These are phyloP conservation scores for Neogobius melanostomus DNA, from an alignment of 2,113 vertebrate genomes.

Conservation along the genomic window DNA sequence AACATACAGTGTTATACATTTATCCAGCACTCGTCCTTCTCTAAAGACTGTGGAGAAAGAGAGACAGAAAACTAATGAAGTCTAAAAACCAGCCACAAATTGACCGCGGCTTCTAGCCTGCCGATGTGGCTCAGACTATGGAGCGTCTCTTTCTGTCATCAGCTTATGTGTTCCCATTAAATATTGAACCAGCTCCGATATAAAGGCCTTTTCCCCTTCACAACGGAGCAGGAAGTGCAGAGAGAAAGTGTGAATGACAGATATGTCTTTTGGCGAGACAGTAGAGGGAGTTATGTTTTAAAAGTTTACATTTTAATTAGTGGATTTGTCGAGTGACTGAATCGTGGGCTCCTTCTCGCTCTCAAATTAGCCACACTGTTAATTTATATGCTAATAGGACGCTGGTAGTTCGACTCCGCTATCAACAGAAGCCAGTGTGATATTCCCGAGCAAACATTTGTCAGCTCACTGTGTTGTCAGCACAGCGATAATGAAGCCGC, in stretches of 20 bases:
- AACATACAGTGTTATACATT: slow-evolving; percentile 43
- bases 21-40: slow-evolving; percentile 37
- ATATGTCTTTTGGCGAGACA: slow-evolving; percentile 13
- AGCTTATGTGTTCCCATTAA: slow-evolving; percentile 46
- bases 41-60: slow-evolving; percentile 24
- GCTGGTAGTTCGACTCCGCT: slow-evolving; percentile 43
- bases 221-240: slow-evolving; percentile 29
- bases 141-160: slow-evolving; percentile 20
- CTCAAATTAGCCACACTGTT: slow-evolving; percentile 61
- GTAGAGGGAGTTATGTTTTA: slow-evolving; percentile 33
- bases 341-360: slow-evolving; percentile 38
- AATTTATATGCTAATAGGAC: slow-evolving; percentile 74
- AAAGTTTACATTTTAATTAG: slow-evolving; percentile 55
- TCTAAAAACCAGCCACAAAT: neutral
- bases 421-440: slow-evolving; percentile 65
- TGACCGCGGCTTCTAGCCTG: neutral
- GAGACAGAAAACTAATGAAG: slow-evolving; percentile 4
- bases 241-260: slow-evolving; percentile 22
- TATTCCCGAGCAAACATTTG: slow-evolving; percentile 71
- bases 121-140: neutral
- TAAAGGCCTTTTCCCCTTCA: slow-evolving; percentile 33
- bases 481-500: slow-evolving; percentile 55
- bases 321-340: slow-evolving; percentile 26
- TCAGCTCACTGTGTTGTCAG: slow-evolving; percentile 66
- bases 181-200: slow-evolving; percentile 47